These are phyloP conservation scores for Tetragonisca angustula DNA, from an alignment of 2,888 invertebrate genomes.

Conservation along the genomic window DNA sequence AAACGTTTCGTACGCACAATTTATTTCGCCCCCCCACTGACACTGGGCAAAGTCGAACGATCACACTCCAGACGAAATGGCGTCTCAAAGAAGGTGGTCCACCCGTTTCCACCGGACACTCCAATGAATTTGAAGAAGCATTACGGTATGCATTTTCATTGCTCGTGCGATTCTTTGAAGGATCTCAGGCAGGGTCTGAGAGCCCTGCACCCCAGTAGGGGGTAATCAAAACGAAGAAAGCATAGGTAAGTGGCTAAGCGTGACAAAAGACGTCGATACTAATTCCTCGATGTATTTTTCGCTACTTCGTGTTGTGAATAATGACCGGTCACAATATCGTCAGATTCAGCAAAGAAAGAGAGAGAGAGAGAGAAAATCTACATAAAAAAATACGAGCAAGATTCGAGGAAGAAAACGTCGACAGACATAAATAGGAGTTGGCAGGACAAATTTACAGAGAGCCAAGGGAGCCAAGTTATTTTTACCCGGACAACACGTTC, in stretches of 20 bases:
- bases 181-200: constrained; percentile 15
- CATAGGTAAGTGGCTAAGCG: neutral
- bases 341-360: constrained; percentile 14
- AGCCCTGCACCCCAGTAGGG: neutral
- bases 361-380: constrained; percentile 1
- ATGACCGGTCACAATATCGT: constrained; percentile 40
- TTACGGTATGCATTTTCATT: constrained; percentile 69
- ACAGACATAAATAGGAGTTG: constrained; percentile 40
- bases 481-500: neutral
- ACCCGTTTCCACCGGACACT: constrained; percentile 24
- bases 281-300: constrained; percentile 6
- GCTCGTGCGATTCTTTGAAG: constrained; percentile 1
- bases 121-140: constrained; percentile 63
- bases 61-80: neutral
- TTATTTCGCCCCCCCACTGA: neutral
- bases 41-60: neutral
- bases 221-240: neutral
- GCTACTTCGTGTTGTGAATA: constrained; percentile 33
- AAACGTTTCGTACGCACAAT: constrained; percentile 2
- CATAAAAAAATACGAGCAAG: constrained; percentile 29
- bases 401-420: neutral
- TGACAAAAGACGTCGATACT: constrained; percentile 42
- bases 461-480: constrained; percentile 20
- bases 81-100: constrained; percentile 36
- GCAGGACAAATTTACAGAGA: constrained; percentile 34